These are phyloP conservation scores for Muscina levida DNA, from an alignment of 2,888 invertebrate species.

Conservation along the genomic window DNA sequence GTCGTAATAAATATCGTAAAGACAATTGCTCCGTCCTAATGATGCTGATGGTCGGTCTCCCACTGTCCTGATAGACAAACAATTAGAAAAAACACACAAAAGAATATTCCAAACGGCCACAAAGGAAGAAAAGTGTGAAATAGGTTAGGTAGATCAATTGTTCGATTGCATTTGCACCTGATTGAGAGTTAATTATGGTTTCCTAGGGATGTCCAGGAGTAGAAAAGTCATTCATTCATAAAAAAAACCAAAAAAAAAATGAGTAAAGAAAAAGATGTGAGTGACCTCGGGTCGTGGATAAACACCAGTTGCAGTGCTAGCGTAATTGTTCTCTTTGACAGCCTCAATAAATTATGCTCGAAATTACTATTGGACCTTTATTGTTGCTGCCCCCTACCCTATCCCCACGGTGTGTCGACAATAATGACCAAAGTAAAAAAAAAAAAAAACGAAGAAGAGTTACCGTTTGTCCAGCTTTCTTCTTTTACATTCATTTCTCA, in stretches of 20 bases:
- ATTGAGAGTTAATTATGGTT: constrained; percentile 68
- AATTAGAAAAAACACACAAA: constrained; percentile 52
- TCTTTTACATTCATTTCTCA: constrained; percentile 27
- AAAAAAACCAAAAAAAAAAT: constrained; percentile 42
- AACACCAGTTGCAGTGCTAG: constrained; percentile 78
- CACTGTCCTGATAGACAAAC: constrained; percentile 24
- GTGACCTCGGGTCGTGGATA: constrained; percentile 72
- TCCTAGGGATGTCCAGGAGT: constrained; percentile 44
- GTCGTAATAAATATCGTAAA: constrained; percentile 41
- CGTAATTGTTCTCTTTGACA: constrained; percentile 76
- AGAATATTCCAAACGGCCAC: constrained; percentile 2
- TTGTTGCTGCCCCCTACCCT: constrained; percentile 44
- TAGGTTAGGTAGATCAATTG: constrained; percentile 41
- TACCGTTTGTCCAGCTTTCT: constrained; percentile 48
- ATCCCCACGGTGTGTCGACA: background rate
- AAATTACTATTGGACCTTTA: constrained; percentile 68
- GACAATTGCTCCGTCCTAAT: constrained; percentile 29
- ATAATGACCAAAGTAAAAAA: too few species aligned
- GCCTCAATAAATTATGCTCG: constrained; percentile 74
- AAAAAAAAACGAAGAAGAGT: too few species aligned
- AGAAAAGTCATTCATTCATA: constrained; percentile 26
- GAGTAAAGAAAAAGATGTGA: constrained; percentile 62
- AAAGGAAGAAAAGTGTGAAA: constrained; percentile 51
- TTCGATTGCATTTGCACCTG: constrained; percentile 67
- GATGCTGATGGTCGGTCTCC: constrained; percentile 12